Base-by-base conservation (phyloP, 2,888 invertebrate genomes). In the Diadegma fenestrale region DNA sequence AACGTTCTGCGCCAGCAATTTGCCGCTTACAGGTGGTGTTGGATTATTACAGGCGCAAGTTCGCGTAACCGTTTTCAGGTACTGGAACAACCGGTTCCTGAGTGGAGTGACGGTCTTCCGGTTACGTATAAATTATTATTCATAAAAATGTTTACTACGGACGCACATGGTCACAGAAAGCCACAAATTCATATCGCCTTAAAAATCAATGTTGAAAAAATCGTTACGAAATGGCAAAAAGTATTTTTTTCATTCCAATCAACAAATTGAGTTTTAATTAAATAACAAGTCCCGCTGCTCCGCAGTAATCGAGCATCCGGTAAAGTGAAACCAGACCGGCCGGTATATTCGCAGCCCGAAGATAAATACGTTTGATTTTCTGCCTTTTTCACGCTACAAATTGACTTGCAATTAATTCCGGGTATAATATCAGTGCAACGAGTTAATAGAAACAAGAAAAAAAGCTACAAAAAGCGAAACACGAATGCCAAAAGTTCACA, bases 71-170 rank as follows among this genome's bases (percentile, higher is more conserved):
- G 64, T 64, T 77, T 64, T 61, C 68, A 71, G 33, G 14, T 43
- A 51, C 43, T 48, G 41, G 73, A 48, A 48, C 58, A 63, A 80
- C 83, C 69, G 79, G 79, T 84, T 76, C 43, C 37, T 33, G 33
- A n/a, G 30, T 63, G 51, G 17, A 75, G 63, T 73, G 41, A 33
- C 48, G 22, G 30, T 69, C 26, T 79, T 69, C 51, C 75, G 75
- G 71, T 75, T 69, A 76, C 75, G 63, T 69, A 43, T 37, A 45
- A 73, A 66, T 68, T 72, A 43, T 58, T 48, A 68, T 43, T 30
- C 19, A 43, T 33, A 61, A 58, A 72, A 72, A 73, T n/a, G n/a
- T n/a, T 12, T 58, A 58, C 43, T 33, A 82, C 45, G 48, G 22
- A 26, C 10, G 66, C 22, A 58, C 26, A 22, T 3, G 2, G 22